A percentile compares a stretch with the other conserved stretches of the same genome.
Conservation (phyloP, 2,888 invertebrate genomes). For the Patella pellucida region DNA sequence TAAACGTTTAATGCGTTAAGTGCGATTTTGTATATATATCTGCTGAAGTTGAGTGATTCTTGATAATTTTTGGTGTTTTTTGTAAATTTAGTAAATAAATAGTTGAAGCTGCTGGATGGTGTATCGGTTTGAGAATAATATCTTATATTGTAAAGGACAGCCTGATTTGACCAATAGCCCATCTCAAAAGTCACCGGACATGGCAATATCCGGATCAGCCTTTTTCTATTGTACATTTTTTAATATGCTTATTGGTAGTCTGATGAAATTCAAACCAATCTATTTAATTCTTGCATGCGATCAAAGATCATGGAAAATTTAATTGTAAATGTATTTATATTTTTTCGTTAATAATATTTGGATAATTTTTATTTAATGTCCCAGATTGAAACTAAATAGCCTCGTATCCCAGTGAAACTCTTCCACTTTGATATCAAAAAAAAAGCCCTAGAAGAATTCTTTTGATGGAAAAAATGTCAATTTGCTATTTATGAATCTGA, state of each 20-base stretch:
- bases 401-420: no score
- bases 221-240: slow-evolving; percentile 12
- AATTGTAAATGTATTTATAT: slow-evolving; percentile 36
- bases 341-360: slow-evolving; percentile 19
- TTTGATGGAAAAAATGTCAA: no score
- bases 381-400: background rate
- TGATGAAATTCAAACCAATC: background rate
- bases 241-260: slow-evolving; percentile 1
- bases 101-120: slow-evolving; percentile 5
- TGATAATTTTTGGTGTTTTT: slow-evolving; percentile 10
- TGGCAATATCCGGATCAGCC: slow-evolving; percentile 13
- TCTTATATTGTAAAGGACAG: background rate
- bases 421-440: no score
- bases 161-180: slow-evolving; percentile 4
- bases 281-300: slow-evolving; percentile 28
- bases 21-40: slow-evolving; percentile 9
- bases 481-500: no score
- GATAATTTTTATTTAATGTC: slow-evolving; percentile 3
- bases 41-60: slow-evolving; percentile 9
- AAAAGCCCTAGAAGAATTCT: no score
- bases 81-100: slow-evolving; percentile 8
- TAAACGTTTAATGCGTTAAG: background rate
- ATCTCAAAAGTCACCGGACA: background rate
- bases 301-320: slow-evolving; percentile 34
- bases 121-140: slow-evolving; percentile 3